Evolutionary conservation across 2,113 vertebrate genomes (phyloP).

Genomic region (Cranoglanis bouderius): DNA sequence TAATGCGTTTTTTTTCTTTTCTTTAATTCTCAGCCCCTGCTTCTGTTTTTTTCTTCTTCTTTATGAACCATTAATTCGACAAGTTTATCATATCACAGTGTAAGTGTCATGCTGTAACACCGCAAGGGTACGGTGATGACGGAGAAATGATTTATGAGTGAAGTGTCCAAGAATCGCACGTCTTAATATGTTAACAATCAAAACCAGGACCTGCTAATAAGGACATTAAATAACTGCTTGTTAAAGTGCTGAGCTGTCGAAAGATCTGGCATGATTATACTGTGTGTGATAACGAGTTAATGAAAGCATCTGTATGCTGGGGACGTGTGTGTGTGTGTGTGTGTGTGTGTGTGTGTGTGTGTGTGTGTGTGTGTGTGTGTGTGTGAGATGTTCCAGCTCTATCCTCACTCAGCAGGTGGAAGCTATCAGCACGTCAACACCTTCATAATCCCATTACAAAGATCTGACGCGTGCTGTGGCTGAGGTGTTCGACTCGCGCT

Average conservation of each 20-base stretch:
- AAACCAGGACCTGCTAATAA: neutral
- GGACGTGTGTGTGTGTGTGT: slow-evolving; percentile 52
- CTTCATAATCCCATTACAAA: slow-evolving; percentile 72
- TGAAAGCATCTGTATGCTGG: slow-evolving; percentile 15
- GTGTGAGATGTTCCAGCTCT: slow-evolving; percentile 65
- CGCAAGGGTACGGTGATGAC: neutral
- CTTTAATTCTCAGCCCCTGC: neutral
- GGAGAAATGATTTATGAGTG: neutral
- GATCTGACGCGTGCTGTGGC: slow-evolving; percentile 61
- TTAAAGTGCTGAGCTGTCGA: slow-evolving; percentile 10
- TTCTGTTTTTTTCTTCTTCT: no score
- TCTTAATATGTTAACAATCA: neutral
- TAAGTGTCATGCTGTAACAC: neutral
- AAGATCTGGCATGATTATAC: slow-evolving; percentile 5
- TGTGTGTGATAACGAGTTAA: slow-evolving; percentile 31
- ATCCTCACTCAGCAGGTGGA: slow-evolving; percentile 67
- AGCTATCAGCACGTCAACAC: slow-evolving; percentile 75
- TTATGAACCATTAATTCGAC: neutral
- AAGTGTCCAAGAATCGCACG: neutral
- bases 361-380: slow-evolving; percentile 36
- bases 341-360: slow-evolving; percentile 58
- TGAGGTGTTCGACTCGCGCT: slow-evolving; percentile 46
- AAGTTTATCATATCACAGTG: no score
- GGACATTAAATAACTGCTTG: slow-evolving; percentile 13
- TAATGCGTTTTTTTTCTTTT: neutral